Evolutionary conservation across 2,888 invertebrate species (phyloP).

Genomic region (Hydroisotoma schaefferi): DNA sequence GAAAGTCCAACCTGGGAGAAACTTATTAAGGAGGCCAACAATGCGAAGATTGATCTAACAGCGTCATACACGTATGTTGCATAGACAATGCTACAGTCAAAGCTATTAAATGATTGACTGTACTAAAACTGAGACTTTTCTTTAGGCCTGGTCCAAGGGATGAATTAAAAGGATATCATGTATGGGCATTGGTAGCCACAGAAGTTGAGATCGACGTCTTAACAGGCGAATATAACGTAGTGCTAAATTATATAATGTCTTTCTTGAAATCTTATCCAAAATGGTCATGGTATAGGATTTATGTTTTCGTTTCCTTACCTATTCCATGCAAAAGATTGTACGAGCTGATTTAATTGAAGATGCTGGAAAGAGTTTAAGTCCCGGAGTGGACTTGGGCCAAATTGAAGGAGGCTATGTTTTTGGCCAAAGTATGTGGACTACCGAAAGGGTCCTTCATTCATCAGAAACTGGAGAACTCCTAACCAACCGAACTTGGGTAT

Average conservation of each 20-base stretch:
- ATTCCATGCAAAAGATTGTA: too few relatives aligned
- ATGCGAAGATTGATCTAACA: slow-evolving; percentile 28
- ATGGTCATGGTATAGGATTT: too few relatives aligned
- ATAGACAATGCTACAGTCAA: too few relatives aligned
- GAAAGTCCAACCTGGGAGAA: slow-evolving; percentile 43
- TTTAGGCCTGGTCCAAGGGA: background rate
- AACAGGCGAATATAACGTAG: slow-evolving; percentile 58
- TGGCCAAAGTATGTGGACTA: slow-evolving; percentile 53
- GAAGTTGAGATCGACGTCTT: slow-evolving; percentile 68
- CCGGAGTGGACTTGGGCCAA: slow-evolving; percentile 53
- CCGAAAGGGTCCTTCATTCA: slow-evolving; percentile 52
- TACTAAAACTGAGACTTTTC: background rate
- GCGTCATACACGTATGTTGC: slow-evolving; percentile 42
- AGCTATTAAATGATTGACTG: too few relatives aligned
- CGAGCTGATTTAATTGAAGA: slow-evolving; percentile 47
- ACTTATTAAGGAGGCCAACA: slow-evolving; percentile 34
- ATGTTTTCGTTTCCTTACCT: too few relatives aligned
- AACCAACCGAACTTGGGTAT: slow-evolving; percentile 53
- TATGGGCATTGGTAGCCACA: slow-evolving; percentile 51
- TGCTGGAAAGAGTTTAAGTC: slow-evolving; percentile 49
- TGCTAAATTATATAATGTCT: background rate
- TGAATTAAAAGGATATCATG: slow-evolving; percentile 30
- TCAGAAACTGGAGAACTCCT: slow-evolving; percentile 52
- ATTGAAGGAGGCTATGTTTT: slow-evolving; percentile 54
- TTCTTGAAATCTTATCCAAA: too few relatives aligned